Evolutionary conservation across 2,888 invertebrate genomes (phyloP).

Genomic region (Drosophila eohydei): DNA sequence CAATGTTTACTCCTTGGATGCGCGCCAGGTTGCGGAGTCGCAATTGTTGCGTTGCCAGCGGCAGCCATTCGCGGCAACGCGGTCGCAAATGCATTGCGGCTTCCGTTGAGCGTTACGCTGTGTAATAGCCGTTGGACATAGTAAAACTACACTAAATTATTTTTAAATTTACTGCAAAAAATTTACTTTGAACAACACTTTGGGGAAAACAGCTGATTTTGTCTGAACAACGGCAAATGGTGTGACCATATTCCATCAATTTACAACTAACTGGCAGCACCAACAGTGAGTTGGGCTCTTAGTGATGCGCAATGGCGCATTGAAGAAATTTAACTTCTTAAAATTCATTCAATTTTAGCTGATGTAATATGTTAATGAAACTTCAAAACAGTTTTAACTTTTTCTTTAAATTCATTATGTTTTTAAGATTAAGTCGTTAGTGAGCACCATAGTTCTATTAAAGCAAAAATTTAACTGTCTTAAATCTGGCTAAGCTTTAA

Average conservation of each 20-base stretch:
- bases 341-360: not conserved
- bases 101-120: slow-evolving; percentile 42
- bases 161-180: slow-evolving; percentile 43
- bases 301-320: slow-evolving; percentile 14
- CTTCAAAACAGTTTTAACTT: too few relatives aligned
- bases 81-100: slow-evolving; percentile 76
- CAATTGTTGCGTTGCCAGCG: slow-evolving; percentile 93
- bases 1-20: slow-evolving; percentile 89
- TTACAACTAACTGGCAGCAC: slow-evolving; percentile 29
- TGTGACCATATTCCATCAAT: slow-evolving; percentile 28
- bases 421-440: not conserved
- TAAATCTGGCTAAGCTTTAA: not conserved
- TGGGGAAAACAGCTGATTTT: slow-evolving; percentile 22
- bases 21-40: slow-evolving; percentile 92
- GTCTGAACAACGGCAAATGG: slow-evolving; percentile 27
- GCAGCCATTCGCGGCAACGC: slow-evolving; percentile 84
- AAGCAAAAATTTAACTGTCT: not conserved
- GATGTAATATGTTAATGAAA: not conserved
- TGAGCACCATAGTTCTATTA: not conserved
- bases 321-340: too few relatives aligned
- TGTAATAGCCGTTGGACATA: slow-evolving; percentile 40
- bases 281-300: not conserved
- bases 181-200: slow-evolving; percentile 14
- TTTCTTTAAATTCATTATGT: too few relatives aligned
- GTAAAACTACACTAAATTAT: slow-evolving; percentile 15